phyloP scores from a whole-genome alignment of 2,888 invertebrate species.

The Eupithecia centaureata region DNA sequence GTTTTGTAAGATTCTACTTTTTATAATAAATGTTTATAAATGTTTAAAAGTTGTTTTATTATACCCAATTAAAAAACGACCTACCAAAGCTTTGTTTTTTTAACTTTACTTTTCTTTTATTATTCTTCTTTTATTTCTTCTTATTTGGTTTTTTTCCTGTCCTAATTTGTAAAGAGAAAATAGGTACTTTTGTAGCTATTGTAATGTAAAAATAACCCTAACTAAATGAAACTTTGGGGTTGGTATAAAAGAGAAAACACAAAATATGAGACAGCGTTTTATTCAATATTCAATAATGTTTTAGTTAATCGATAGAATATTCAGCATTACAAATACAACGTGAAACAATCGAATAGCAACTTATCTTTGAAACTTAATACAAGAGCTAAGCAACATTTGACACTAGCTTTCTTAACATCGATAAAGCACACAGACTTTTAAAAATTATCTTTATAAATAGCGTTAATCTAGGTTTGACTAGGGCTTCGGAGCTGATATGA shows the following conservation, averaged over 20 bases:
- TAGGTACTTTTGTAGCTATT: no score
- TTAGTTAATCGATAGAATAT: slow-evolving; percentile 80
- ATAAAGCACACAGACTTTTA: slow-evolving; percentile 78
- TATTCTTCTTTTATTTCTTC: no score
- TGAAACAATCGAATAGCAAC: slow-evolving; percentile 81
- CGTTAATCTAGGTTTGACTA: slow-evolving; percentile 42
- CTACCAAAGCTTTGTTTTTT: no score
- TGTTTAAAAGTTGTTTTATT: slow-evolving; percentile 39
- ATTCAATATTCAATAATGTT: slow-evolving; percentile 81
- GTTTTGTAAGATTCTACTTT: slow-evolving; percentile 26
- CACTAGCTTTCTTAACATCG: slow-evolving; percentile 67
- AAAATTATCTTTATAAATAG: slow-evolving; percentile 58
- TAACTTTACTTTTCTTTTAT: no score
- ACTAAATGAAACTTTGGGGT: background rate
- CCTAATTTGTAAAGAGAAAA: no score
- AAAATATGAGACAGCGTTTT: slow-evolving; percentile 82
- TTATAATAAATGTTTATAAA: slow-evolving; percentile 28
- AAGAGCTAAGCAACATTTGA: slow-evolving; percentile 68
- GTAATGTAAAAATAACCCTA: background rate
- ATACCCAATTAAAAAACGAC: background rate
- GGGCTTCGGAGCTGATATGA: slow-evolving; percentile 56
- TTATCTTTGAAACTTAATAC: slow-evolving; percentile 78
- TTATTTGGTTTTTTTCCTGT: no score
- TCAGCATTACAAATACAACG: slow-evolving; percentile 83
- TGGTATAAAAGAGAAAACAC: slow-evolving; percentile 56